These are phyloP conservation scores for Myripristis murdjan DNA, from an alignment of 2,797 vertebrate genomes.

Conservation along the genomic window DNA sequence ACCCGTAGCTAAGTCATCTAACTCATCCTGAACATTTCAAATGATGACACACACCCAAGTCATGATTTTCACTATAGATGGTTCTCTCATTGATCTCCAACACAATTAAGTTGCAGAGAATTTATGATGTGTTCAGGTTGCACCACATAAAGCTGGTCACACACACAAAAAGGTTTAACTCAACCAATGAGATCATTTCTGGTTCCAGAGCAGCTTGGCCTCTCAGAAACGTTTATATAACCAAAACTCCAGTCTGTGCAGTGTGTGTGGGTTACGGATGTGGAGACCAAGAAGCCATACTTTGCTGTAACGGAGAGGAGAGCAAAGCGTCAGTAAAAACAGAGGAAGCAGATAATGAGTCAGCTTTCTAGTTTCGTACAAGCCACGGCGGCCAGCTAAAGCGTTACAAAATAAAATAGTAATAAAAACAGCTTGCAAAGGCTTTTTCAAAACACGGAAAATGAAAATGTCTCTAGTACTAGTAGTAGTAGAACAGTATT, in stretches of 20 bases:
- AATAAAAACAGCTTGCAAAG: constrained; percentile 84
- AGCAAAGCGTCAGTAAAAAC: constrained; percentile 86
- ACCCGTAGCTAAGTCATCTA: too few relatives aligned
- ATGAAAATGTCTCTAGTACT: constrained; percentile 78
- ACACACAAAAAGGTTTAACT: constrained; percentile 17
- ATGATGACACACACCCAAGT: too few relatives aligned
- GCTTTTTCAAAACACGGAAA: constrained; percentile 84
- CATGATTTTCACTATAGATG: too few relatives aligned
- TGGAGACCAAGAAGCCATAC: constrained; percentile 65
- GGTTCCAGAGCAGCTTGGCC: constrained; percentile 47
- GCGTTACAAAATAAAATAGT: constrained; percentile 77
- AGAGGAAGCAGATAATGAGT: constrained; percentile 89
- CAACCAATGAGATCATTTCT: constrained; percentile 15
- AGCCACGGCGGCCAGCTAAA: constrained; percentile 84
- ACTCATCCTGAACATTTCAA: too few relatives aligned
- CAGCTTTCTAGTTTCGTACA: constrained; percentile 81
- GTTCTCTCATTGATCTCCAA: too few relatives aligned
- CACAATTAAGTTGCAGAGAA: too few relatives aligned
- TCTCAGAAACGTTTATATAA: constrained; percentile 5
- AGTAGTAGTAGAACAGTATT: constrained; percentile 87
- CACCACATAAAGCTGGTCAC: background rate
- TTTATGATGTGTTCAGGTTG: too few relatives aligned
- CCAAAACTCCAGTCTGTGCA: constrained; percentile 66
- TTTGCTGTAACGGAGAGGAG: constrained; percentile 65
- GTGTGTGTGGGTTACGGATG: constrained; percentile 55